Conservation (phyloP, 2,797 vertebrate genomes). For the Gymnothorax reevesii region DNA sequence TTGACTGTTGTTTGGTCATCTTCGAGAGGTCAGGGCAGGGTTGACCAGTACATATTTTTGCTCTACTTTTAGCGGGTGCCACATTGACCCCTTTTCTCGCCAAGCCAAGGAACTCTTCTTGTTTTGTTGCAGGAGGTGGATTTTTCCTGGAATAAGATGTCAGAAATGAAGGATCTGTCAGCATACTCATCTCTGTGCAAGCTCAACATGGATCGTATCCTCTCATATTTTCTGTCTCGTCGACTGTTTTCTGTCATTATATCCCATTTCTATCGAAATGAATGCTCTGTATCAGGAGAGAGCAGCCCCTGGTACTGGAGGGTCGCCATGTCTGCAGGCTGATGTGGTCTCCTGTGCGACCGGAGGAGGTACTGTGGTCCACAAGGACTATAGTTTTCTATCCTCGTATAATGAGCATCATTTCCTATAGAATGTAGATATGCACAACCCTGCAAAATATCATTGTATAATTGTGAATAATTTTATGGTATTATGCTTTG, state of each 20-base stretch:
- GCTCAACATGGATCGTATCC: constrained; percentile 91
- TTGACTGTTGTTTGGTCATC: neutral
- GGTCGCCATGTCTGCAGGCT: no score
- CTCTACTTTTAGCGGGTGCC: neutral
- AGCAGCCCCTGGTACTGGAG: no score
- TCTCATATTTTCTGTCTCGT: constrained; percentile 34
- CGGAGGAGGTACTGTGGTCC: no score
- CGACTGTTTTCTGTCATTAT: neutral
- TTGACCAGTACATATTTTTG: neutral
- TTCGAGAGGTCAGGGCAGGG: neutral
- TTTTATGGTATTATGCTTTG: no score
- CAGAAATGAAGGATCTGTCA: constrained; percentile 82
- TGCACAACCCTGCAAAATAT: no score
- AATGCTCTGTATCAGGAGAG: no score
- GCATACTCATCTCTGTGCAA: constrained; percentile 73
- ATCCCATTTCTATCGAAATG: neutral
- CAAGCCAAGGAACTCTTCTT: neutral
- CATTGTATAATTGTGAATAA: no score
- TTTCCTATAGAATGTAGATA: no score
- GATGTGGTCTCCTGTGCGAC: no score
- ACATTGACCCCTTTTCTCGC: neutral
- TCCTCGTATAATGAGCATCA: no score
- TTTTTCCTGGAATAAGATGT: constrained; percentile 84
- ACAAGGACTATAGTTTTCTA: no score
- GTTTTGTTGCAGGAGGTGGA: constrained; percentile 78